A percentile compares a stretch with the other conserved stretches of the same genome.
Evolutionary conservation across 2,888 invertebrate genomes (phyloP).

Genomic region (Tineola bisselliella): DNA sequence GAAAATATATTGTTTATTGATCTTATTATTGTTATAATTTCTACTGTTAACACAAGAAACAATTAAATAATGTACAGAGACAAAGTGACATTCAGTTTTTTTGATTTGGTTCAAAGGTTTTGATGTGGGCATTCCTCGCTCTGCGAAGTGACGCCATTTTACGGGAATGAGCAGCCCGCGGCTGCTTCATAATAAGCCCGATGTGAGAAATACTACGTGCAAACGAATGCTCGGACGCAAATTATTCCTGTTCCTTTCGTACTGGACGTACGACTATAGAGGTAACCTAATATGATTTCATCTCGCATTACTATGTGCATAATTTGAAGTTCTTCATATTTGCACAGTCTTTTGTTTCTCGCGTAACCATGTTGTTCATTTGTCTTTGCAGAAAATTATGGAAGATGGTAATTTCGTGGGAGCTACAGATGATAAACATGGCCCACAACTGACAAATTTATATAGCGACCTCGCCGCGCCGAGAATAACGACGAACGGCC

Average conservation of each 20-base stretch:
- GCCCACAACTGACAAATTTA: slow-evolving; percentile 40
- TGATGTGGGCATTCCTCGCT: slow-evolving; percentile 57
- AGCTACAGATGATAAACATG: slow-evolving; percentile 53
- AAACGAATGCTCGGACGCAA: slow-evolving; percentile 63
- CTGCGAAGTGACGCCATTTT: slow-evolving; percentile 68
- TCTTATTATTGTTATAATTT: neutral
- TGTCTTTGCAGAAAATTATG: slow-evolving; percentile 65
- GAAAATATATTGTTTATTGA: slow-evolving; percentile 43
- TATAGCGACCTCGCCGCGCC: slow-evolving; percentile 44
- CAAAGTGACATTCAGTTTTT: neutral
- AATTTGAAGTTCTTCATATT: slow-evolving; percentile 4
- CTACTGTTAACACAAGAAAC: neutral
- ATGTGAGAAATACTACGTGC: slow-evolving; percentile 57
- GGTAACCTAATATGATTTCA: slow-evolving; percentile 29
- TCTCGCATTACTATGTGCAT: neutral
- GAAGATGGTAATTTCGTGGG: slow-evolving; percentile 63
- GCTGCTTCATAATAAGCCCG: slow-evolving; percentile 61
- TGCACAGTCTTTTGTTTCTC: slow-evolving; percentile 5
- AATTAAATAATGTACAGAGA: neutral
- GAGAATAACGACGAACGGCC: slow-evolving; percentile 53
- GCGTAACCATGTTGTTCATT: slow-evolving; percentile 27
- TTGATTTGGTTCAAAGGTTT: neutral
- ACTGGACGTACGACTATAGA: slow-evolving; percentile 66
- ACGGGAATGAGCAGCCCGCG: slow-evolving; percentile 69
- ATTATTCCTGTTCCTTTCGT: slow-evolving; percentile 59